These are phyloP conservation scores for Helleia helle DNA, from an alignment of 2,888 invertebrate species.

Conservation along the genomic window DNA sequence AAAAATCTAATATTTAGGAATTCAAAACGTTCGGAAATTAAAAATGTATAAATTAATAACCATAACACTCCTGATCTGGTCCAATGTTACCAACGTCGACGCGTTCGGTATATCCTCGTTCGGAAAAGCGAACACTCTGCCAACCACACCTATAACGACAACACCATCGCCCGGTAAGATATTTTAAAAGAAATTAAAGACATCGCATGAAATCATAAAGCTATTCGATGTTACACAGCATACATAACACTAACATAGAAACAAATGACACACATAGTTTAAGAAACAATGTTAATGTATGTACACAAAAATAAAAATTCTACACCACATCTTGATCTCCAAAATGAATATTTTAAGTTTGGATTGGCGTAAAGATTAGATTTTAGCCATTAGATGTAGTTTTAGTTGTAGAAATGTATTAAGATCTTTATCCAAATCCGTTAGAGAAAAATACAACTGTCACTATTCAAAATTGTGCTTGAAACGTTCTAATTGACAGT, in stretches of 20 bases:
- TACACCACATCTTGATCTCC: constrained; percentile 35
- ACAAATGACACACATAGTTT: constrained; percentile 5
- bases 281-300: too few relatives aligned
- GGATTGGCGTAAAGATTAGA: constrained; percentile 12
- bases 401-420: background rate
- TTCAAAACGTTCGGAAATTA: constrained; percentile 1
- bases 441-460: too few relatives aligned
- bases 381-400: background rate
- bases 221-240: constrained; percentile 9
- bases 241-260: constrained; percentile 15
- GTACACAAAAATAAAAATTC: background rate
- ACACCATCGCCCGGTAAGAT: constrained; percentile 58
- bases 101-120: constrained; percentile 58
- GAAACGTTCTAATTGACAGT: background rate
- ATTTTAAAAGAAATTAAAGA: constrained; percentile 4
- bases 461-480: background rate
- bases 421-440: too few relatives aligned
- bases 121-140: constrained; percentile 58
- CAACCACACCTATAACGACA: constrained; percentile 49
- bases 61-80: constrained; percentile 29
- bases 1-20: constrained; percentile 11
- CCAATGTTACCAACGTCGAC: constrained; percentile 28
- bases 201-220: background rate
- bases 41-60: constrained; percentile 7
- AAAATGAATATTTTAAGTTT: constrained; percentile 13